Evolutionary conservation across 2,113 vertebrate genomes (phyloP), one percentile per base, ranked within the genome.

Genomic region (Paracanthobrama guichenoti): DNA sequence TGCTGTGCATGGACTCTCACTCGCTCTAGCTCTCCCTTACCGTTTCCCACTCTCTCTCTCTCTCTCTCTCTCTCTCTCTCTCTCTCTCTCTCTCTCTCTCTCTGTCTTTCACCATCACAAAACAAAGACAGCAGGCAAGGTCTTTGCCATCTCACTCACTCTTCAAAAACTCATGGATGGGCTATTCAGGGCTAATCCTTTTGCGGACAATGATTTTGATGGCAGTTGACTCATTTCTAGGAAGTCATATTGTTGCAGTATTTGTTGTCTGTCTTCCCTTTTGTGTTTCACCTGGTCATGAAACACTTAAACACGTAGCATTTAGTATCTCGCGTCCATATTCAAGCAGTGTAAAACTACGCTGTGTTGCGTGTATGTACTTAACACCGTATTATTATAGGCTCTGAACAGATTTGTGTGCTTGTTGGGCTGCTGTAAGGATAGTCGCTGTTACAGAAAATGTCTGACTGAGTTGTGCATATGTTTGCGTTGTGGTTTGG

Each of bases 101-200:
- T 89, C 88, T 84, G 87, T 91, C 82, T 76, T 79, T 86, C 55
- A 48, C 67, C 85, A 76, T 62, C 92, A 90, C 91, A 93, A 94
- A 94, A 94, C 94, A 94, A 93, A 94, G 93, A 91, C 91, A 90
- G 86, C 83, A 89, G 84, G 90, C 92, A 92, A 89, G 91, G 91
- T 93, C 91, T 86, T 86, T 90, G 89, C 92, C 91, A 88, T 89
- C 81, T 90, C 87, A 89, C 86, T 89, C 44, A 31, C 69, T 86
- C 78, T 79, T 74, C 28, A 72, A 73, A 85, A 71, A 80, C 66
- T 66, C 79, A 28, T 42, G 76, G 71, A 85, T 81, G 44, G 64
- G 55, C 48, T 71, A 81, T 81, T 66, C 83, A 35, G 57, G 59
- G 31, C 78, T 60, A 48, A 85, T 66, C 74, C 71, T 71, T 85